Evolutionary conservation across 2,797 vertebrate species (phyloP), one percentile per base, ranked within the genome.

Genomic region (Dermochelys coriacea): DNA sequence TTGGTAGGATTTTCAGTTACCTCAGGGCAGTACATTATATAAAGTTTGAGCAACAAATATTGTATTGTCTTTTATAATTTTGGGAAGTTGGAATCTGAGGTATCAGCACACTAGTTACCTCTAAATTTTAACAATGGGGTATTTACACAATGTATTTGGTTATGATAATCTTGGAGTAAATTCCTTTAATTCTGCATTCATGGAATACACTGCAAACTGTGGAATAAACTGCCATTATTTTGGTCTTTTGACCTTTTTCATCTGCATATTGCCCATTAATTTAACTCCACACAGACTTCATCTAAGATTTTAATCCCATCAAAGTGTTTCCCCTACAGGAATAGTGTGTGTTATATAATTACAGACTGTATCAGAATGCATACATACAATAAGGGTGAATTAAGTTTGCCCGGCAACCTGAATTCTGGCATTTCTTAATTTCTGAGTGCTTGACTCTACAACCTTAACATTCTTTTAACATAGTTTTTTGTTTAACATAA

Each of bases 11-110:
- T 94, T 61, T 95, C 45, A 6, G n/a, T 94, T 87, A 87, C 83
- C 50, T 83, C 19, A 82, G 51, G 75, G 80, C 15, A 55, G 49
- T 79, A 92, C 80, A 88, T 6, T 80, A 54, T 49, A 3, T 19
- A 80, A 1, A 45, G 1, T 90, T 47, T 54, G 14, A 64, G 7
- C 8, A 64, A 82, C 74, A 54, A 41, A 31, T 81, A 12, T 91
- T 86, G 92, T 50, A 71, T 41, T 95, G 61, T 86, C 14, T 85
- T 90, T 71, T 91, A 84, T 93, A 84, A 84, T 77, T 92, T 61
- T 88, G 89, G 68, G 78, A 92, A 95, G 54, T 19, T 50, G 27
- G 79, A 68, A 88, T 91, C 31, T 41, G 12, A 93, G 81, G 23
- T 93, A n/a, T 93, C 86, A 80, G 83, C 23, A n/a, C 25, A 74